A percentile compares a stretch with the other conserved stretches of the same genome.
phyloP scores from a whole-genome alignment of 2,888 invertebrate genomes.

The Limnephilus marmoratus region DNA sequence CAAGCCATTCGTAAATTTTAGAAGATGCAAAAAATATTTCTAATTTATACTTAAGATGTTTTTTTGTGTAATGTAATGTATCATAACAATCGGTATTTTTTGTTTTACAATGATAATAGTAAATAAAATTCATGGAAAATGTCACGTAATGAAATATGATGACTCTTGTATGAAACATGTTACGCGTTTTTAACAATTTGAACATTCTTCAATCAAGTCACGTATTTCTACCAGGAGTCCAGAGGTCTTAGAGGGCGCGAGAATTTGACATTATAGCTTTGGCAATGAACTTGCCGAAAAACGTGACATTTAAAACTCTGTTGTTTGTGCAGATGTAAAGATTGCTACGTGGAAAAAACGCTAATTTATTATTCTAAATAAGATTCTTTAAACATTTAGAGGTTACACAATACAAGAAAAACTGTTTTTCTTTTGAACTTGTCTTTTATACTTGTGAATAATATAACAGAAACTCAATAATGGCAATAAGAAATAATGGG shows the following conservation, averaged over 20 bases:
- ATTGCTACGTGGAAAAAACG: background rate
- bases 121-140: background rate
- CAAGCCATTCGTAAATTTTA: background rate
- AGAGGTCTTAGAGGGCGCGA: constrained; percentile 35
- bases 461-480: too few relatives aligned
- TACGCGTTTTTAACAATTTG: background rate
- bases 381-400: background rate
- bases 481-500: background rate
- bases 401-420: background rate
- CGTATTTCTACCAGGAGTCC: constrained; percentile 35
- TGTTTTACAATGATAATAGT: background rate
- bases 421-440: background rate
- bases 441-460: too few relatives aligned
- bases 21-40: background rate
- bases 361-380: background rate
- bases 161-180: background rate
- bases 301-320: constrained; percentile 57
- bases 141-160: background rate
- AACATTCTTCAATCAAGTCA: constrained; percentile 50
- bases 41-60: background rate
- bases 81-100: background rate
- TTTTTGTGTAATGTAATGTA: background rate
- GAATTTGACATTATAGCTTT: constrained; percentile 50
- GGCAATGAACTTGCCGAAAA: constrained; percentile 60
- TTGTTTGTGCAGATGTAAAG: background rate